phyloP scores from a whole-genome alignment of 92 coral and sea anemone genomes.

The Porites divaricata region DNA sequence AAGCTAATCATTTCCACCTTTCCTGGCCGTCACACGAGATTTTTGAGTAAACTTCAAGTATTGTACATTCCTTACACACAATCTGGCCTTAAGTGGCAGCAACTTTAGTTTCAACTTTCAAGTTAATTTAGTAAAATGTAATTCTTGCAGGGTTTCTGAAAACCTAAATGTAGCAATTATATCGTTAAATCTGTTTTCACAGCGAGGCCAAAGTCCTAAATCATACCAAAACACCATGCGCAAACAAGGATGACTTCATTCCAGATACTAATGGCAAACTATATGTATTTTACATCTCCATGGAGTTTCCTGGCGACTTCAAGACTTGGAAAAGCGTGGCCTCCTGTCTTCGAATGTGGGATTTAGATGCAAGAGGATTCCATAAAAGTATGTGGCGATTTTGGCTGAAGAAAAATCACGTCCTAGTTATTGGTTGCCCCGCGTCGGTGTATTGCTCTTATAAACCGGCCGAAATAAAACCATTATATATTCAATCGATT shows the following conservation, averaged over 20 bases:
- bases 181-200: not conserved
- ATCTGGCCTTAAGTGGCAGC: too few species aligned
- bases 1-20: too few species aligned
- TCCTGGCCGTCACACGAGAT: too few species aligned
- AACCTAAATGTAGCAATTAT: not conserved
- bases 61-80: too few species aligned
- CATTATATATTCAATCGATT: conserved; percentile 44
- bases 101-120: too few species aligned
- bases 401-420: conserved; percentile 68
- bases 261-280: conserved; percentile 50
- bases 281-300: conserved; percentile 59
- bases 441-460: conserved; percentile 51
- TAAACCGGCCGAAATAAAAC: conserved; percentile 42
- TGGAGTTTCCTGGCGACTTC: conserved; percentile 19
- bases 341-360: conserved; percentile 64
- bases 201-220: conserved; percentile 51
- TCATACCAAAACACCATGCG: conserved; percentile 54
- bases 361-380: conserved; percentile 60
- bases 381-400: conserved; percentile 68
- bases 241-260: conserved; percentile 40
- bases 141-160: too few species aligned
- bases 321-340: conserved; percentile 59
- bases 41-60: too few species aligned
- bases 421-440: conserved; percentile 59
- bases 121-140: too few species aligned